These are phyloP conservation scores for Campoplex nolae DNA, from an alignment of 2,888 invertebrate genomes.

Conservation along the genomic window DNA sequence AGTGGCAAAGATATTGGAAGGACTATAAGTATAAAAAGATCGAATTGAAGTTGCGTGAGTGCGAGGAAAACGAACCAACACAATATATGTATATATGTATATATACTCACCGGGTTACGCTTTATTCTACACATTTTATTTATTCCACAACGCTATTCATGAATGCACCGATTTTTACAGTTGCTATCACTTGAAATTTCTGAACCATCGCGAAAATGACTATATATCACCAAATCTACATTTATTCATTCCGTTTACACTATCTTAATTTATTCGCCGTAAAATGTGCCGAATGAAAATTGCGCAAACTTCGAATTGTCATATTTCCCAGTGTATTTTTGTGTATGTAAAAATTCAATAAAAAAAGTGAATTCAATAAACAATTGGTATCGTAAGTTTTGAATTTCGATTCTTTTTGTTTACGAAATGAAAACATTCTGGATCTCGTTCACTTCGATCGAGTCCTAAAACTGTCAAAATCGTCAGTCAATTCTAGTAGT, in stretches of 20 bases:
- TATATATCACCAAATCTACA: background rate
- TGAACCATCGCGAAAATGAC: no score
- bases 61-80: no score
- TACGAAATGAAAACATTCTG: background rate
- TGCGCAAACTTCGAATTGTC: background rate
- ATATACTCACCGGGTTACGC: no score
- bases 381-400: background rate
- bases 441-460: background rate
- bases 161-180: background rate
- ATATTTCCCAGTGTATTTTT: background rate
- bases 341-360: background rate
- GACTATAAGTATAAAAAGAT: background rate
- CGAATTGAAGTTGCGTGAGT: no score
- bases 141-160: no score
- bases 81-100: no score
- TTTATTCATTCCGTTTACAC: background rate
- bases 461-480: conserved; percentile 43
- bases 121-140: no score
- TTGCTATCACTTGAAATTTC: no score
- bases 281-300: background rate
- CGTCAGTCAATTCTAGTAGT: conserved; percentile 24
- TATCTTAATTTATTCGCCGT: background rate
- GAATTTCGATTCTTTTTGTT: background rate
- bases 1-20: background rate
- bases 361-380: background rate